phyloP scores from a whole-genome alignment of 1,140 invertebrate genomes.

The Marisa cornuarietis region DNA sequence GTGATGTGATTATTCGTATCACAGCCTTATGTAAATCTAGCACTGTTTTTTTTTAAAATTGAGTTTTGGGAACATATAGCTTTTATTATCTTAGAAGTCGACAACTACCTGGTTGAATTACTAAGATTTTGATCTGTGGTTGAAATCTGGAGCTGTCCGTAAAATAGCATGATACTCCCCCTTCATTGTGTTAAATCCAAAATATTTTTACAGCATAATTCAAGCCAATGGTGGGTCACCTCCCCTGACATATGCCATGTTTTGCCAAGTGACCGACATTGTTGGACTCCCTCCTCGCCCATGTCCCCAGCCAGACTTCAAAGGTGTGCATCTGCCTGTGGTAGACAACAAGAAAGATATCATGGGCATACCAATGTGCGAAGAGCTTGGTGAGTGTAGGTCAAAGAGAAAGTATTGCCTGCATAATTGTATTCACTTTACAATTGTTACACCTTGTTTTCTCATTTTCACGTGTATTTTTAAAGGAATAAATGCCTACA shows the following conservation, averaged over 20 bases:
- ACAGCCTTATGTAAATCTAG: conserved; percentile 1
- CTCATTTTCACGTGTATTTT: no score
- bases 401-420: no score
- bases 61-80: background rate
- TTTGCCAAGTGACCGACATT: conserved; percentile 60
- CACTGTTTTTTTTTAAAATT: background rate
- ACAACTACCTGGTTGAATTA: no score
- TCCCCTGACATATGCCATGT: conserved; percentile 57
- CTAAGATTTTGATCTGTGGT: no score
- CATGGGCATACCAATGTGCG: conserved; percentile 69
- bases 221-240: conserved; percentile 56
- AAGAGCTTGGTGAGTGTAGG: conserved; percentile 70
- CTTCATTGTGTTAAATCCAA: background rate
- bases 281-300: conserved; percentile 73
- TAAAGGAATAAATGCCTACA: no score
- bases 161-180: no score
- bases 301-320: conserved; percentile 68
- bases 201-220: conserved; percentile 47
- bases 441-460: no score
- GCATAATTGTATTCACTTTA: no score
- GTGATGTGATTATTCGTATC: background rate
- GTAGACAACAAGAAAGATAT: conserved; percentile 49
- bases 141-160: no score
- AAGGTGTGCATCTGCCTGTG: conserved; percentile 66
- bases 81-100: background rate